A percentile compares a stretch with the other conserved stretches of the same genome.
Conservation (phyloP, 2,797 vertebrate species). For the Manis crassicaudata region DNA sequence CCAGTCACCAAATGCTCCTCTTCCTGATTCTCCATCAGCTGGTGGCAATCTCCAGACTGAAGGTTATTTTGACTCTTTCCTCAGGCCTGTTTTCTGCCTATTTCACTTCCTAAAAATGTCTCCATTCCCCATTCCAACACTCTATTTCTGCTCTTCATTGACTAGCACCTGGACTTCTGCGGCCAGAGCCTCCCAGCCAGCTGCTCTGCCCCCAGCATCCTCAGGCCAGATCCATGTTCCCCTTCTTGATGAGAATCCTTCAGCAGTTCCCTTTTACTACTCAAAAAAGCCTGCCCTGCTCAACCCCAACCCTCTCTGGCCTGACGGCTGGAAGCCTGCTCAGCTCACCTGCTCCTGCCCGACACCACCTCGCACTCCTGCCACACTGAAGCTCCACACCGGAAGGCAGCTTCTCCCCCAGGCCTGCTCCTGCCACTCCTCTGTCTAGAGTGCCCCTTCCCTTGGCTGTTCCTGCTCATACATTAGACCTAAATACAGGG, state of each 20-base stretch:
- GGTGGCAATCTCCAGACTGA: background rate
- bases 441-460: background rate
- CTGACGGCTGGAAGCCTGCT: background rate
- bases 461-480: background rate
- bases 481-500: background rate
- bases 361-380: fast-evolving
- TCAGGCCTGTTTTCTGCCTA: background rate
- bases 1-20: background rate
- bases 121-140: background rate
- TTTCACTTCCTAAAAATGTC: background rate
- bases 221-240: too few species aligned
- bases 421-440: background rate
- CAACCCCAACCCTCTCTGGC: fast-evolving
- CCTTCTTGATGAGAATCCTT: background rate
- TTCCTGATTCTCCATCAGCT: background rate
- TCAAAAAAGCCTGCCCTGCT: background rate
- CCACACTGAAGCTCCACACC: fast-evolving
- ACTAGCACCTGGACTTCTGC: background rate
- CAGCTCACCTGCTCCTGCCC: background rate
- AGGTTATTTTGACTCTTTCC: background rate
- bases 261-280: background rate
- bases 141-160: background rate
- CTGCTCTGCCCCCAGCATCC: background rate
- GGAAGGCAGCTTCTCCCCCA: fast-evolving
- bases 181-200: too few species aligned